phyloP scores from a whole-genome alignment of 2,113 vertebrate genomes.

The Salvelinus sp. region DNA sequence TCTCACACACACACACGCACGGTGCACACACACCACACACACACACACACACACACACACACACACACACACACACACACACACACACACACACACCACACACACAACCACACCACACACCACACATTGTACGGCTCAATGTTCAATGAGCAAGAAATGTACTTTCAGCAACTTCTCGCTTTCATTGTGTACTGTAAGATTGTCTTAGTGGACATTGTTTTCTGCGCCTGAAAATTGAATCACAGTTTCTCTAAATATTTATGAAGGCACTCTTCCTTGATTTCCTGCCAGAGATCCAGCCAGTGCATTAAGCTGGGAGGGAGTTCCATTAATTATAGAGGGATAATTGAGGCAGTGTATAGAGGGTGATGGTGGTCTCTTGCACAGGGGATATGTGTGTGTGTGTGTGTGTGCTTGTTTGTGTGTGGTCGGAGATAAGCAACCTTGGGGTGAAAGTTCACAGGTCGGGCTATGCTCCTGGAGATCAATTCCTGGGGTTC shows the following conservation, averaged over 20 bases:
- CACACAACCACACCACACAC: constrained; percentile 11
- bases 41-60: constrained; percentile 11
- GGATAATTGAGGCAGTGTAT: constrained; percentile 46
- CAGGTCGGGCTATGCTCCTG: background rate
- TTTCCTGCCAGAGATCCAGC: constrained; percentile 54
- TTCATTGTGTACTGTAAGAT: constrained; percentile 3
- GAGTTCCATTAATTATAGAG: constrained; percentile 65
- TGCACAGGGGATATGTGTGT: constrained; percentile 35
- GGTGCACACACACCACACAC: constrained; percentile 2
- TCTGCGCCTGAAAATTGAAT: constrained; percentile 50
- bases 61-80: constrained; percentile 7
- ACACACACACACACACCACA: constrained; percentile 10
- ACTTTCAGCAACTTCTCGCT: background rate
- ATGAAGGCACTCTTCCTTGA: constrained; percentile 62
- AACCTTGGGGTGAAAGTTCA: background rate
- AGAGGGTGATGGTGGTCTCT: constrained; percentile 56
- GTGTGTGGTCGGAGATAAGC: background rate
- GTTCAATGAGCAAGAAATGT: no score
- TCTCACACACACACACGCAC: background rate
- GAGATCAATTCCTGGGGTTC: background rate
- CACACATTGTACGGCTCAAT: background rate
- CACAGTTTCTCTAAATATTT: constrained; percentile 66
- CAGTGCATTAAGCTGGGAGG: constrained; percentile 23
- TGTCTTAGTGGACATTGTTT: constrained; percentile 15
- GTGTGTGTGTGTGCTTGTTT: constrained; percentile 29